phyloP scores from a whole-genome alignment of 2,113 vertebrate genomes.

The Condylura cristata region DNA sequence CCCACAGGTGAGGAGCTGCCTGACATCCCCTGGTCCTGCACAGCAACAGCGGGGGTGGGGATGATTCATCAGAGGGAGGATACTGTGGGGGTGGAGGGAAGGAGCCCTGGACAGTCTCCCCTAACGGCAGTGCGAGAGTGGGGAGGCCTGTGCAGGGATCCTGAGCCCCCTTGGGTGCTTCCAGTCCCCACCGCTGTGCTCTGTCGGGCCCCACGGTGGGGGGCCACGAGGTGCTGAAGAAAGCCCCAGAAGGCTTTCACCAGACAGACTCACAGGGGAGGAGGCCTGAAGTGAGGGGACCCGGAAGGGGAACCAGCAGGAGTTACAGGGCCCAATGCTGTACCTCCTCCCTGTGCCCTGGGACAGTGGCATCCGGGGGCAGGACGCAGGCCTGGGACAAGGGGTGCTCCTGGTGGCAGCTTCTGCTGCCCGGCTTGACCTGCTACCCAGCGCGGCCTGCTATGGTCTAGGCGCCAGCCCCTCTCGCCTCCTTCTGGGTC shows the following conservation, averaged over 20 bases:
- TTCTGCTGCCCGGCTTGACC: background rate
- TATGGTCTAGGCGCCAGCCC: background rate
- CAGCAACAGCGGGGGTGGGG: background rate
- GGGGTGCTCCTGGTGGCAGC: background rate
- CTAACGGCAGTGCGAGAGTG: background rate
- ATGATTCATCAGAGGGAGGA: conserved; percentile 5
- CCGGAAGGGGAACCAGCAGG: background rate
- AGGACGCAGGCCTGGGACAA: background rate
- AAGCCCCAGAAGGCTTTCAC: background rate
- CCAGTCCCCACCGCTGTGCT: background rate
- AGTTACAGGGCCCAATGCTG: background rate
- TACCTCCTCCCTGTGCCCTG: background rate
- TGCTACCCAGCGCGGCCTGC: background rate
- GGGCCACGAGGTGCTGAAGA: too few relatives aligned
- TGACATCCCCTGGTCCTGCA: background rate
- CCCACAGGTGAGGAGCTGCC: background rate
- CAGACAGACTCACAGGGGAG: background rate
- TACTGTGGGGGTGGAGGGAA: background rate
- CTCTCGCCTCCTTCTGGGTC: background rate
- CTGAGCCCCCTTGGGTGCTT: background rate
- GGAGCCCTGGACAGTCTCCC: background rate
- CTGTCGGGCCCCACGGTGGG: background rate
- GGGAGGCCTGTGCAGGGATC: background rate
- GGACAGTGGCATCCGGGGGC: background rate
- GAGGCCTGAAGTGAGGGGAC: background rate